A percentile compares a stretch with the other conserved stretches of the same genome.
Evolutionary conservation across 2,113 vertebrate species (phyloP).

Genomic region (Engraulis encrasicolus): DNA sequence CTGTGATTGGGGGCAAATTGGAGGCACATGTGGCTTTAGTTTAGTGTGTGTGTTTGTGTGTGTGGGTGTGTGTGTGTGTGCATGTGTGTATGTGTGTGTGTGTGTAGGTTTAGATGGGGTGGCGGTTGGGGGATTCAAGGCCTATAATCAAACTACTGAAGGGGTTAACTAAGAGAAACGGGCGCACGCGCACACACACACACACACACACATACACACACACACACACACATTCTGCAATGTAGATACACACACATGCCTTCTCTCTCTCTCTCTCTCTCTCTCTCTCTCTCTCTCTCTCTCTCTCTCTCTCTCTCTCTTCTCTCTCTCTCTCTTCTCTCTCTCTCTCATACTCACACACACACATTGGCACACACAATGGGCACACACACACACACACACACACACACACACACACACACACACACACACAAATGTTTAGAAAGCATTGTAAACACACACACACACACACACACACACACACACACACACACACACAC

Average conservation of each 20-base stretch:
- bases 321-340: too few relatives aligned
- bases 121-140: conserved; percentile 37
- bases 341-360: not conserved
- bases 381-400: not conserved
- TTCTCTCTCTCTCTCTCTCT: too few relatives aligned
- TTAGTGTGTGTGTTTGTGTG: too few relatives aligned
- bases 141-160: not conserved
- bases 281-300: too few relatives aligned
- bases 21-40: conserved; percentile 68
- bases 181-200: not conserved
- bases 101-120: conserved; percentile 41
- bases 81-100: too few relatives aligned
- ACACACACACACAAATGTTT: not conserved
- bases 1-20: conserved; percentile 75
- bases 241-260: not conserved
- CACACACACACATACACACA: not conserved
- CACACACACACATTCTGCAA: not conserved
- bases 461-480: too few relatives aligned
- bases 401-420: not conserved
- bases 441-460: not conserved
- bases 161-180: not conserved
- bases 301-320: too few relatives aligned
- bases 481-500: not conserved
- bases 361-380: not conserved
- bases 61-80: too few relatives aligned